Conservation (phyloP, 2,113 vertebrate genomes). For the Ammospiza caudacuta region DNA sequence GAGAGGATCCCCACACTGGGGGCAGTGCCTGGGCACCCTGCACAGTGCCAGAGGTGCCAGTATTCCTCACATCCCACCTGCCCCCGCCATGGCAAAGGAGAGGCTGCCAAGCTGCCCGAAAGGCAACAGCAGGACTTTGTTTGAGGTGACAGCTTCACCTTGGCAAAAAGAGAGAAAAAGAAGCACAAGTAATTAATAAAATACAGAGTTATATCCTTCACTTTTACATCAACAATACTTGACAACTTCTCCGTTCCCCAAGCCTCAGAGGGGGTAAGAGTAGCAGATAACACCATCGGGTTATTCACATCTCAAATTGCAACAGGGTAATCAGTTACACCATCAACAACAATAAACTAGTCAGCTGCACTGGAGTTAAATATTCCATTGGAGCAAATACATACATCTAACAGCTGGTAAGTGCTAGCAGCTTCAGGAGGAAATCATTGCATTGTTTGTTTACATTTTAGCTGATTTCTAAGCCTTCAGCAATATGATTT, state of each 20-base stretch:
- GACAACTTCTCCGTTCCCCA: background rate
- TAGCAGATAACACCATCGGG: background rate
- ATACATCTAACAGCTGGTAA: slow-evolving; percentile 33
- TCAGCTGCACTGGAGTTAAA: background rate
- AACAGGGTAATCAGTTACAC: background rate
- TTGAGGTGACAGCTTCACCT: background rate
- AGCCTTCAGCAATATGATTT: background rate
- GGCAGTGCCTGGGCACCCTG: background rate
- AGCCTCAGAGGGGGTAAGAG: background rate
- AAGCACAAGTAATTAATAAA: background rate
- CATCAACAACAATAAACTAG: slow-evolving; percentile 25
- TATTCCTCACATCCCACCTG: background rate
- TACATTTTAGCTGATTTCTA: slow-evolving; percentile 3
- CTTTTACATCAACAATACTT: background rate
- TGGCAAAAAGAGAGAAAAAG: background rate
- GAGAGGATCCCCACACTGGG: background rate
- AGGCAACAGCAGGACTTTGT: background rate
- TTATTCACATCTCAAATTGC: background rate
- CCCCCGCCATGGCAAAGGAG: background rate
- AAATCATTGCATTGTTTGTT: background rate
- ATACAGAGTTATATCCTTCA: background rate
- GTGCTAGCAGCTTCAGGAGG: background rate
- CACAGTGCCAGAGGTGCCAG: background rate
- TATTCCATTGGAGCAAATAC: background rate
- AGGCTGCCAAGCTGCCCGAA: background rate